Evolutionary conservation across 2,113 vertebrate species (phyloP).

Genomic region (Struthio camelus): DNA sequence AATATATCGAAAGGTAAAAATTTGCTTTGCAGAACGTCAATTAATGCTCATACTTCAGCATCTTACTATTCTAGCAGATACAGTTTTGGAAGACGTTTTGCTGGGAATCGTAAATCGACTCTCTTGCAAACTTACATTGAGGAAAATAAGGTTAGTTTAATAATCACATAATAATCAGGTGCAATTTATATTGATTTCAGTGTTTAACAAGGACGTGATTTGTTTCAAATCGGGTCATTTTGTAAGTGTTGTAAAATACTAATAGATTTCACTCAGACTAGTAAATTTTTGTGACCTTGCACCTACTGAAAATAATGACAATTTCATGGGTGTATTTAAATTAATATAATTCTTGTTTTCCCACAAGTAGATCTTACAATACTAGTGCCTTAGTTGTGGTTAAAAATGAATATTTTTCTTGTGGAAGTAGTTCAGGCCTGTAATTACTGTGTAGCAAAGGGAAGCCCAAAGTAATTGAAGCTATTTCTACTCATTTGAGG

Average conservation of each 20-base stretch:
- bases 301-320: neutral
- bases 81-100: neutral
- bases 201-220: neutral
- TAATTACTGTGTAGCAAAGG: neutral
- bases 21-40: neutral
- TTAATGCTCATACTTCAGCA: neutral
- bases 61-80: neutral
- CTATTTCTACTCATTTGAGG: constrained; percentile 5
- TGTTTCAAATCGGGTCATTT: neutral
- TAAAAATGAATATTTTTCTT: neutral
- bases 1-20: constrained; percentile 20
- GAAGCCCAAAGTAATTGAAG: neutral
- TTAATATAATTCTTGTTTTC: neutral
- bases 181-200: neutral
- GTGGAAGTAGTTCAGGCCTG: neutral
- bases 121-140: neutral
- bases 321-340: neutral
- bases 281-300: neutral
- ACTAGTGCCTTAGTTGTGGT: neutral
- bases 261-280: neutral
- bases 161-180: neutral
- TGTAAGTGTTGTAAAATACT: neutral
- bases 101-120: neutral
- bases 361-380: neutral
- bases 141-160: neutral